Conservation (phyloP, 1,140 invertebrate genomes). For the Amyelois transitella region DNA sequence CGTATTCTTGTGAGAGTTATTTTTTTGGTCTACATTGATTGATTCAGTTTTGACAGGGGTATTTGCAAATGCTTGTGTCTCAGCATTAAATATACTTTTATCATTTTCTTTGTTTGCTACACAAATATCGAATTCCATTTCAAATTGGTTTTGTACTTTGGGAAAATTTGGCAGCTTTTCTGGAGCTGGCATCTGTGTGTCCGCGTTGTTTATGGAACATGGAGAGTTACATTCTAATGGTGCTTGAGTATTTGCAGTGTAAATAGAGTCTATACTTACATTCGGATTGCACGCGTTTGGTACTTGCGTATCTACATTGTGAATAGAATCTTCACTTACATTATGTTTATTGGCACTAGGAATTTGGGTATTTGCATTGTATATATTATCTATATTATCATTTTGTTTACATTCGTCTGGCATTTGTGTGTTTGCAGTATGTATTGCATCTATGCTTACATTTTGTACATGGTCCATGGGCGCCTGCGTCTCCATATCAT, state of each 20-base stretch:
- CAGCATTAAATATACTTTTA: slow-evolving; percentile 38
- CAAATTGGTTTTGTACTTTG: slow-evolving; percentile 33
- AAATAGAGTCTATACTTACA: slow-evolving; percentile 18
- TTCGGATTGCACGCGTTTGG: slow-evolving; percentile 5
- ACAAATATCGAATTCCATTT: slow-evolving; percentile 35
- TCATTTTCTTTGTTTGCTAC: slow-evolving; percentile 39
- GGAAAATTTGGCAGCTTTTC: slow-evolving; percentile 32
- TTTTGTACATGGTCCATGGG: slow-evolving; percentile 2
- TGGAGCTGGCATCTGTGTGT: slow-evolving; percentile 31
- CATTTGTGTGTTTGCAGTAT: slow-evolving; percentile 17
- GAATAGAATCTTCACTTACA: slow-evolving; percentile 19
- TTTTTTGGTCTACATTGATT: not conserved
- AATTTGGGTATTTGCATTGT: not conserved
- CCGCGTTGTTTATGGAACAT: slow-evolving; percentile 27
- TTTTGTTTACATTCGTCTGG: not conserved
- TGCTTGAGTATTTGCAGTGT: slow-evolving; percentile 16
- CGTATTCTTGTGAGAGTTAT: not conserved
- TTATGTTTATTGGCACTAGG: slow-evolving; percentile 1
- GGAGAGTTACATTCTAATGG: slow-evolving; percentile 3
- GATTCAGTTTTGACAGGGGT: not conserved
- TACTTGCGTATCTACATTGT: slow-evolving; percentile 16
- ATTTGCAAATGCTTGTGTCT: slow-evolving; percentile 26
- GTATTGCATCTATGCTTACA: slow-evolving; percentile 18
- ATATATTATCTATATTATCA: not conserved
- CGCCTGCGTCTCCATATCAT: slow-evolving; percentile 29